Evolutionary conservation across 1,140 invertebrate genomes (phyloP).

Genomic region (Drosophila setifemur): DNA sequence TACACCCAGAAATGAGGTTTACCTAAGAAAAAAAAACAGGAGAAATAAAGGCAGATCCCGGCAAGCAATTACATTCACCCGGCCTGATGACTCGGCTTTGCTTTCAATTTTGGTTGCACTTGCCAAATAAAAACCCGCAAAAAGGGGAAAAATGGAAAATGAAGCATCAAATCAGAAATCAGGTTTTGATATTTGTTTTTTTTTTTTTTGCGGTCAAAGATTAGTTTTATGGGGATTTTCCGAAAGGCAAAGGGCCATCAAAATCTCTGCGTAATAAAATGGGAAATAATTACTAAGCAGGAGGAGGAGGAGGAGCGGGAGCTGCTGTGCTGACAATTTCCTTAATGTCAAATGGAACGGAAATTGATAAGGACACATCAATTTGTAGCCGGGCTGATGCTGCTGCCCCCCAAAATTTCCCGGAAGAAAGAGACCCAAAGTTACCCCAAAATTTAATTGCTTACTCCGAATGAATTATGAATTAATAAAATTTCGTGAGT

Average conservation of each 20-base stretch:
- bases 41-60: background rate
- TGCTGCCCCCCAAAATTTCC: background rate
- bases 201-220: slow-evolving; percentile 35
- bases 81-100: slow-evolving; percentile 45
- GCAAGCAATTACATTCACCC: slow-evolving; percentile 54
- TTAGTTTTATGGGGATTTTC: slow-evolving; percentile 27
- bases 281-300: slow-evolving; percentile 41
- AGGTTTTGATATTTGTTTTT: slow-evolving; percentile 22
- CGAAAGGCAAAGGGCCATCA: slow-evolving; percentile 17
- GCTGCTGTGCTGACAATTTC: slow-evolving; percentile 32
- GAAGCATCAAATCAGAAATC: slow-evolving; percentile 18
- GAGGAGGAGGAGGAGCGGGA: background rate
- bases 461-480: slow-evolving; percentile 34
- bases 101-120: slow-evolving; percentile 57
- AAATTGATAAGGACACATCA: slow-evolving; percentile 68
- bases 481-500: slow-evolving; percentile 31
- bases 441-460: slow-evolving; percentile 66
- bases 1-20: slow-evolving; percentile 13
- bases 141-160: slow-evolving; percentile 11
- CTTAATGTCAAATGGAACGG: slow-evolving; percentile 66
- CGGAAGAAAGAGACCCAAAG: background rate
- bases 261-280: slow-evolving; percentile 39
- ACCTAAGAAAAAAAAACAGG: background rate
- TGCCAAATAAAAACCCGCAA: slow-evolving; percentile 36
- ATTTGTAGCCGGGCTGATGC: slow-evolving; percentile 41